A percentile compares a stretch with the other conserved stretches of the same genome.
phyloP scores from a whole-genome alignment of 1,140 invertebrate species.

The Notospermus geniculatus region DNA sequence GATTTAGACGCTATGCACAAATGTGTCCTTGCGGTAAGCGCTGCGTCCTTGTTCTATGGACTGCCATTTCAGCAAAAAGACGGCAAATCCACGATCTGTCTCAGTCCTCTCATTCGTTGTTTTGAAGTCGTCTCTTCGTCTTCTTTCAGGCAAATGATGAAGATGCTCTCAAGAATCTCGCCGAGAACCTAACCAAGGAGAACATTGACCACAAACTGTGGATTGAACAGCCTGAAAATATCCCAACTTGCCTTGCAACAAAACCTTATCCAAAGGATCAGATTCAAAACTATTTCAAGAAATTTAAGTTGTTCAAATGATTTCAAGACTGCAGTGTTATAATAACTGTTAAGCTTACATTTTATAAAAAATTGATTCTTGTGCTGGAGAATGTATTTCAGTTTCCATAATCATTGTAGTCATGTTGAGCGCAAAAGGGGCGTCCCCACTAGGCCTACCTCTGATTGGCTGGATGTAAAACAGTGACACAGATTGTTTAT shows the following conservation, averaged over 20 bases:
- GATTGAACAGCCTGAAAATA: constrained; percentile 97
- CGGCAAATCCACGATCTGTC: too few species aligned
- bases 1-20: constrained; percentile 95
- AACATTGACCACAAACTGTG: constrained; percentile 87
- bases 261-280: constrained; percentile 88
- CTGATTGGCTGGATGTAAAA: too few species aligned
- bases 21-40: constrained; percentile 70
- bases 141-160: constrained; percentile 71
- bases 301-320: constrained; percentile 80
- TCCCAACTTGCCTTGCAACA: constrained; percentile 87
- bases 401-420: too few species aligned
- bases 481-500: too few species aligned
- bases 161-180: constrained; percentile 67
- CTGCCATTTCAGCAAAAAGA: not conserved
- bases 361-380: too few species aligned
- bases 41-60: not conserved
- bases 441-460: too few species aligned
- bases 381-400: too few species aligned
- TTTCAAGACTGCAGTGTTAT: too few species aligned
- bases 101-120: too few species aligned
- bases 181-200: constrained; percentile 67
- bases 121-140: too few species aligned
- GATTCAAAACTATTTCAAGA: constrained; percentile 81
- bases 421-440: too few species aligned
- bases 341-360: too few species aligned